Base-by-base conservation (phyloP, 2,797 vertebrate genomes). In the Helarctos malayanus region DNA sequence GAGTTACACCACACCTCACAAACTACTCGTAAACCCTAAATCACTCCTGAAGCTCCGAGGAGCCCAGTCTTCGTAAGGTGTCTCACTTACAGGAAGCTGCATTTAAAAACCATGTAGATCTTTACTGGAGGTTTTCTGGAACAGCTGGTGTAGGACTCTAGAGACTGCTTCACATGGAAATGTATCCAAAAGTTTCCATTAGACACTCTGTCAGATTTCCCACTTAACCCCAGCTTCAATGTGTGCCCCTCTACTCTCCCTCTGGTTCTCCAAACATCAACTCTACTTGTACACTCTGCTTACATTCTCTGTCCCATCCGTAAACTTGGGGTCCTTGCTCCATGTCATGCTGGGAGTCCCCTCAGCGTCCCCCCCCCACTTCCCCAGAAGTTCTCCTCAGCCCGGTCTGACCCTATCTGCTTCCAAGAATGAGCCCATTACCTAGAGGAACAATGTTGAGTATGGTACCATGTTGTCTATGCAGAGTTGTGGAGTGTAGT, bases 391-490 rank as follows among this genome's bases (percentile, higher is more conserved):
- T 32, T 54, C 5, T 65, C 23, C 35, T 81, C 25, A 9, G 56
- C 7, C 49, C 8, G 12, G 1, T 54, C 57, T 57, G 38, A 63
- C 21, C 7, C 0, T 3, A 6, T 71, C 45, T 79, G 68, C 69
- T 93, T 89, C 71, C 19, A 84, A 68, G 41, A 54, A 52, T 92
- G 41, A 94, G 38, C 12, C 57, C 21, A 13, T n/a, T 61, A 23
- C 13, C 38, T 18, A 32, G 76, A 41, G n/a, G 69, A 35, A 14
- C 15, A 45, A 16, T 23, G 7, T 25, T 41, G 14, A 41, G 10
- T 9, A 23, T 8, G 29, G 16, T 14, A 4, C 27, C 13, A 0
- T 9, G 19, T 41, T 63, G 11, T 63, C 65, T 45, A 47, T 8
- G 5, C 7, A 13, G 41, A 52, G 29, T 8, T 13, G 3, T 32